Conservation (phyloP, 53 echinoderm and acorn worm species). For the Patiria pectinifera region DNA sequence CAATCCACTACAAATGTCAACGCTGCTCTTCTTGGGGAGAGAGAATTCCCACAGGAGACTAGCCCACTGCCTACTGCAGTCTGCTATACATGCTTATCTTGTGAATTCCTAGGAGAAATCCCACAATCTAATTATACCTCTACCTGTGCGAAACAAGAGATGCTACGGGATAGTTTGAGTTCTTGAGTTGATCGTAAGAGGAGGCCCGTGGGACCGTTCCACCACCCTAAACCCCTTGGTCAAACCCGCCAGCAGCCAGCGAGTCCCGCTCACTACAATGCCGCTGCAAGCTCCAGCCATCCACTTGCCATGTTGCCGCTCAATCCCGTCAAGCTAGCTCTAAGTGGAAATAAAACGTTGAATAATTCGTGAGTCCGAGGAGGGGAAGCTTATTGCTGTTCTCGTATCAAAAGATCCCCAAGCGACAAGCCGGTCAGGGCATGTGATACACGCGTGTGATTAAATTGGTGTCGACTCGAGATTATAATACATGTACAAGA, state of each 20-base stretch:
- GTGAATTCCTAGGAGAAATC: background rate
- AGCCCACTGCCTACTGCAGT: background rate
- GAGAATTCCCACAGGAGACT: background rate
- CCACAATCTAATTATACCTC: slow-evolving; percentile 13
- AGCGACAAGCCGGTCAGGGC: slow-evolving; percentile 30
- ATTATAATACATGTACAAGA: background rate
- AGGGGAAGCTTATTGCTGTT: slow-evolving; percentile 39
- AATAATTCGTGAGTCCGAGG: slow-evolving; percentile 56
- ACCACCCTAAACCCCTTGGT: slow-evolving; percentile 6
- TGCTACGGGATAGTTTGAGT: slow-evolving; percentile 1
- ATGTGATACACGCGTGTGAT: slow-evolving; percentile 37
- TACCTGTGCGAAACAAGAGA: slow-evolving; percentile 1
- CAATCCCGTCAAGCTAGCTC: slow-evolving; percentile 13
- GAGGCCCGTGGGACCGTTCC: slow-evolving; percentile 23
- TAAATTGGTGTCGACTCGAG: slow-evolving; percentile 50
- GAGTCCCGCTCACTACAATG: background rate
- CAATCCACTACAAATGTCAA: slow-evolving; percentile 57
- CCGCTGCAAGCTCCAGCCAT: slow-evolving; percentile 20
- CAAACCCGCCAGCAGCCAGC: slow-evolving; percentile 24
- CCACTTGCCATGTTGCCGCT: background rate
- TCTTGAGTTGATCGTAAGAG: slow-evolving; percentile 28
- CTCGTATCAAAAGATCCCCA: slow-evolving; percentile 40
- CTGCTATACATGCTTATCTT: background rate
- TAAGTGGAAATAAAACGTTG: slow-evolving; percentile 68
- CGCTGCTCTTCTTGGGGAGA: background rate